phyloP scores from a whole-genome alignment of 2,113 vertebrate species.

The human (Homo sapiens) region GRCh38 chr1:113326501-113327000 shows the following conservation, averaged over 20 bases:
- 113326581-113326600: background rate
- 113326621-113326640: background rate
- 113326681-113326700: fast-evolving
- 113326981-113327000: no score
- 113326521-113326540: background rate
- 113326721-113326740: background rate
- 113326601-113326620: background rate
- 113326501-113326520: background rate
- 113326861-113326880: background rate
- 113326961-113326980: no score
- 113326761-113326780: background rate
- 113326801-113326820: background rate
- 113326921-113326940: no score
- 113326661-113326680: background rate
- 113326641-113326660: background rate
- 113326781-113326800: background rate
- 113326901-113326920: no score
- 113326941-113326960: no score
- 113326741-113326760: background rate
- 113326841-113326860: background rate
- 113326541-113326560: background rate
- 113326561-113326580: background rate
- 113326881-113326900: no score
- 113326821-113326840: background rate
- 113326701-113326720: background rate